These are phyloP conservation scores for Abscondita cerata DNA, from an alignment of 2,888 invertebrate species.

Conservation along the genomic window DNA sequence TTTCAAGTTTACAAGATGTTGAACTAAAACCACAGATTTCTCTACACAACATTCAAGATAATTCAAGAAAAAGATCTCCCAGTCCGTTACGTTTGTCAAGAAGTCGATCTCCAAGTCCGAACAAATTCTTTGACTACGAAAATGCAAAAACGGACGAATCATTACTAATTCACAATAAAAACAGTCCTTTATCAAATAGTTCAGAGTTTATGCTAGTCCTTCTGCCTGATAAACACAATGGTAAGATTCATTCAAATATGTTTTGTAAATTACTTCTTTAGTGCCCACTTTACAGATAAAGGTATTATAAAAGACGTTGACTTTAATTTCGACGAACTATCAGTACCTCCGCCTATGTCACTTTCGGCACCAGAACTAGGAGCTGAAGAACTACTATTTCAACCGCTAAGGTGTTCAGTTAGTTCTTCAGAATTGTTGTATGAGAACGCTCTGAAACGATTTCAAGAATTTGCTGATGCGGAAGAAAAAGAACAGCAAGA, in stretches of 20 bases:
- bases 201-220: slow-evolving; percentile 85
- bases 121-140: slow-evolving; percentile 9
- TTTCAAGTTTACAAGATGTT: not conserved
- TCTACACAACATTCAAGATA: no score
- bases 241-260: slow-evolving; percentile 38
- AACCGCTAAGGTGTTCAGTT: slow-evolving; percentile 72
- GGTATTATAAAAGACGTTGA: slow-evolving; percentile 54
- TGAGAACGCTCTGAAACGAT: slow-evolving; percentile 81
- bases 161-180: slow-evolving; percentile 46
- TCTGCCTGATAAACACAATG: slow-evolving; percentile 53
- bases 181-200: slow-evolving; percentile 67
- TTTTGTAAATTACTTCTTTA: not conserved
- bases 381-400: slow-evolving; percentile 65
- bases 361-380: slow-evolving; percentile 83
- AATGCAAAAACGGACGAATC: not conserved
- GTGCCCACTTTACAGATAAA: slow-evolving; percentile 34
- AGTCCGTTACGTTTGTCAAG: slow-evolving; percentile 35
- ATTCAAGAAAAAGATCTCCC: slow-evolving; percentile 39
- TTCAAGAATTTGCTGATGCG: slow-evolving; percentile 79
- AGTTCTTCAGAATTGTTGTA: slow-evolving; percentile 85
- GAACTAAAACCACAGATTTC: no score
- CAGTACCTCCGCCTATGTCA: slow-evolving; percentile 80
- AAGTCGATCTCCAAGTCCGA: slow-evolving; percentile 39
- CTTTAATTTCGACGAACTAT: slow-evolving; percentile 70
- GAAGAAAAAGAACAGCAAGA: slow-evolving; percentile 51